A percentile compares a stretch with the other conserved stretches of the same genome.
Evolutionary conservation across 2,113 vertebrate genomes (phyloP).

Genomic region (Mesoclemmys tuberculata): DNA sequence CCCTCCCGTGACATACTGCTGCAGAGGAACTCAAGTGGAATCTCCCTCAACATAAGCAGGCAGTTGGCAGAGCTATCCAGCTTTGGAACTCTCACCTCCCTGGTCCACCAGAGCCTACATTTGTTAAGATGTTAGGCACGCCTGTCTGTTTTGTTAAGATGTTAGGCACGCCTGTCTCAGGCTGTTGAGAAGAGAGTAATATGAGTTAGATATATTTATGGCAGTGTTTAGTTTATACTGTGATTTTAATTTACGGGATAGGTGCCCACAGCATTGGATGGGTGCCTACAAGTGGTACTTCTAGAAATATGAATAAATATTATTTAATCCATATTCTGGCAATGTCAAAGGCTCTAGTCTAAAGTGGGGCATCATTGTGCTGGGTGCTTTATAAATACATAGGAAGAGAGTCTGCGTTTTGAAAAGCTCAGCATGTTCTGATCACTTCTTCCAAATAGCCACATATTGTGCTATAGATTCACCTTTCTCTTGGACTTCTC

Average conservation of each 20-base stretch:
- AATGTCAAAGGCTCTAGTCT: background rate
- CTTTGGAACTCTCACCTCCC: background rate
- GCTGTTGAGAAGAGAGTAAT: background rate
- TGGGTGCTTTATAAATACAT: background rate
- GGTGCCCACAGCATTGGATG: background rate
- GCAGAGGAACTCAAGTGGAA: background rate
- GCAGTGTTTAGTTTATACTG: background rate
- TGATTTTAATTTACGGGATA: background rate
- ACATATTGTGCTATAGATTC: background rate
- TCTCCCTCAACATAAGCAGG: background rate
- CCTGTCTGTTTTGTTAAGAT: background rate
- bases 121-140: background rate
- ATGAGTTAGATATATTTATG: background rate
- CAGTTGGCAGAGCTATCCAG: background rate
- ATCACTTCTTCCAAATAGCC: background rate
- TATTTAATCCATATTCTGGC: background rate
- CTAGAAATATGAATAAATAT: background rate
- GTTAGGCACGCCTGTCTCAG: background rate
- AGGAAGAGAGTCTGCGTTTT: background rate
- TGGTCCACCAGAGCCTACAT: background rate
- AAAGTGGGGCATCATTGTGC: background rate
- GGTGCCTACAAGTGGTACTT: background rate
- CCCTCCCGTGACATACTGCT: background rate
- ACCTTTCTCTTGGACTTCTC: background rate
- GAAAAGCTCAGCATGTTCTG: background rate